Evolutionary conservation across 2,797 vertebrate genomes (phyloP).

Genomic region (Darevskia nairensis): DNA sequence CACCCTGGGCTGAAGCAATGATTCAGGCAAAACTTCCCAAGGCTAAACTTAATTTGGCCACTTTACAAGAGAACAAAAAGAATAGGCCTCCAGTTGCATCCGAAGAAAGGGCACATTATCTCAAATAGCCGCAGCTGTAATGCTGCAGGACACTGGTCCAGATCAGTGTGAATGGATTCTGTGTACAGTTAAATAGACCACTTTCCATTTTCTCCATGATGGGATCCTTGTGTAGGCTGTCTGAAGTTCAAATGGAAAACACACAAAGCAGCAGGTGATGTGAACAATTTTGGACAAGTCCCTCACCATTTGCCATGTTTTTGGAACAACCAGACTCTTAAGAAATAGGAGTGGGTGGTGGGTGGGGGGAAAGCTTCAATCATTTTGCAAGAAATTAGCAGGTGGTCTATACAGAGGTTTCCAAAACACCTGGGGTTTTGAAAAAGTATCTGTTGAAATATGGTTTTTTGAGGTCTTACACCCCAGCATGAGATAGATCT

Average conservation of each 20-base stretch:
- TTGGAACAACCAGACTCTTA: background rate
- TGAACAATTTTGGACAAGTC: background rate
- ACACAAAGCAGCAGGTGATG: background rate
- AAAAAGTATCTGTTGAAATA: constrained; percentile 39
- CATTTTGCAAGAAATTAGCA: background rate
- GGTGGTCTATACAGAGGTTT: constrained; percentile 22
- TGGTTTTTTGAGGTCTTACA: fast-evolving
- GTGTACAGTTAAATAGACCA: constrained; percentile 4
- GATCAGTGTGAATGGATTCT: constrained; percentile 15
- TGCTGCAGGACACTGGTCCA: constrained; percentile 37
- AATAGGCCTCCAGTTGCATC: constrained; percentile 41
- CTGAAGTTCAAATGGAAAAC: constrained; percentile 17
- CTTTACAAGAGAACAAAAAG: constrained; percentile 46
- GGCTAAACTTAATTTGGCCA: constrained; percentile 23
- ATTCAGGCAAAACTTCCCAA: background rate
- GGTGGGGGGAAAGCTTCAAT: too few relatives aligned
- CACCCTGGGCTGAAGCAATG: background rate
- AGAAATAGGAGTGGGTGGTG: background rate
- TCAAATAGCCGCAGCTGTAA: constrained; percentile 42
- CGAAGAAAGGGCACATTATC: constrained; percentile 30
- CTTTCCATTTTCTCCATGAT: constrained; percentile 40
- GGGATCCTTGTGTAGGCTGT: background rate
- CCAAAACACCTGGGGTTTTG: constrained; percentile 37
- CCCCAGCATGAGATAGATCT: background rate
- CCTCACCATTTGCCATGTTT: background rate